Conservation (phyloP, 2,797 vertebrate species). For the Dendrocincla fuliginosa region DNA sequence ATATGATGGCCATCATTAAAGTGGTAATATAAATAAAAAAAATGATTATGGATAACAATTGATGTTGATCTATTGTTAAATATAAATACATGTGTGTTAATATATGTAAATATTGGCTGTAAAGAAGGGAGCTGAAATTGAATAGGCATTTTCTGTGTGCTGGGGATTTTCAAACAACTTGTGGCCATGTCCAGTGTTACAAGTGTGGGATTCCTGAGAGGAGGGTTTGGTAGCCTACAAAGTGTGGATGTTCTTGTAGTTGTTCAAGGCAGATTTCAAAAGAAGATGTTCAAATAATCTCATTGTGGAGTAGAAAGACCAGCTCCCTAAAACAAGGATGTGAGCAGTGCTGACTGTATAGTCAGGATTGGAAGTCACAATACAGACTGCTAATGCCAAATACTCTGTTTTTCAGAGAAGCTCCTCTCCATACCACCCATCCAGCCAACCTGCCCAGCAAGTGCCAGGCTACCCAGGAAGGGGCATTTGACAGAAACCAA, state of each 20-base stretch:
- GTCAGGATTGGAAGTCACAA: neutral
- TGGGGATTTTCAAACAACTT: neutral
- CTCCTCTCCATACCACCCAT: neutral
- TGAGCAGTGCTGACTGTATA: neutral
- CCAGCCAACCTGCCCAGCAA: neutral
- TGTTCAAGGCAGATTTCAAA: neutral
- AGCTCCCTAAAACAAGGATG: neutral
- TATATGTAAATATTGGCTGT: neutral
- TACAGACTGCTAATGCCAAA: neutral
- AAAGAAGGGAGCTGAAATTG: neutral
- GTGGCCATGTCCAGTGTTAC: fast-evolving
- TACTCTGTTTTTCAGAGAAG: conserved; percentile 1
- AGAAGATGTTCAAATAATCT: neutral
- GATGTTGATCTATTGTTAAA: neutral
- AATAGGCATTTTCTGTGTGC: neutral
- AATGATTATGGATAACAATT: too few relatives aligned
- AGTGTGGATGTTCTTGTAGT: neutral
- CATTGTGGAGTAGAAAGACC: neutral
- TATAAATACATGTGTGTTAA: neutral
- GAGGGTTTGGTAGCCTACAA: neutral
- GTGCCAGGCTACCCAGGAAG: neutral
- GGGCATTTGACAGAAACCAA: neutral
- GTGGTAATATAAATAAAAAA: neutral
- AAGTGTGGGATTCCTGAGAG: neutral
- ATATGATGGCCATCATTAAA: neutral